phyloP scores from a whole-genome alignment of 1,140 invertebrate species.

The Nephila pilipes region DNA sequence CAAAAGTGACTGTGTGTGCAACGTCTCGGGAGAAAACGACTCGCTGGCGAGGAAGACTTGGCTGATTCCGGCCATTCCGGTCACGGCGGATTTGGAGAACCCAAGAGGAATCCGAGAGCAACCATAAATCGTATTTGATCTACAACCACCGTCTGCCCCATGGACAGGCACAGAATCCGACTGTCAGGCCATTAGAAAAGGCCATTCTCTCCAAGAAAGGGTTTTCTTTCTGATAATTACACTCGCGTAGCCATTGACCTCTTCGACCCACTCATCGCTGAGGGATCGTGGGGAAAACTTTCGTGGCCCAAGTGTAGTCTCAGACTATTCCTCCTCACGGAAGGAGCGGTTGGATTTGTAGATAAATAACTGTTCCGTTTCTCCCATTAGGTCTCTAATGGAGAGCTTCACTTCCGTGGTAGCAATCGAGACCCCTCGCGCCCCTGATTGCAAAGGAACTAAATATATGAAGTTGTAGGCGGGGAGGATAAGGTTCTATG shows the following conservation, averaged over 20 bases:
- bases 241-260: conserved; percentile 23
- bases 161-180: conserved; percentile 60
- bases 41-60: conserved; percentile 21
- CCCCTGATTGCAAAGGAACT: not conserved
- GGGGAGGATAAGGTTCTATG: not conserved
- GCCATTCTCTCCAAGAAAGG: conserved; percentile 19
- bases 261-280: conserved; percentile 9
- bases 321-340: not conserved
- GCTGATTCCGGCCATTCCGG: conserved; percentile 19
- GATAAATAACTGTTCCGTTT: conserved; percentile 48
- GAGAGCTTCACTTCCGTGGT: conserved; percentile 39
- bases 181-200: conserved; percentile 54
- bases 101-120: not conserved
- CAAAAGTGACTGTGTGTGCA: not conserved
- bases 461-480: not conserved
- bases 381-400: conserved; percentile 5
- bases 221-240: conserved; percentile 61
- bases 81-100: conserved; percentile 43
- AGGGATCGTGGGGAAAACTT: conserved; percentile 24
- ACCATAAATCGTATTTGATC: conserved; percentile 65
- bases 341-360: conserved; percentile 43
- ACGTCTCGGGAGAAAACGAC: not conserved
- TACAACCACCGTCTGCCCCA: conserved; percentile 36
- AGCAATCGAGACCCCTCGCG: not conserved
- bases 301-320: not conserved